phyloP scores from a whole-genome alignment of 2,113 vertebrate species.

The Podocnemis expansa region DNA sequence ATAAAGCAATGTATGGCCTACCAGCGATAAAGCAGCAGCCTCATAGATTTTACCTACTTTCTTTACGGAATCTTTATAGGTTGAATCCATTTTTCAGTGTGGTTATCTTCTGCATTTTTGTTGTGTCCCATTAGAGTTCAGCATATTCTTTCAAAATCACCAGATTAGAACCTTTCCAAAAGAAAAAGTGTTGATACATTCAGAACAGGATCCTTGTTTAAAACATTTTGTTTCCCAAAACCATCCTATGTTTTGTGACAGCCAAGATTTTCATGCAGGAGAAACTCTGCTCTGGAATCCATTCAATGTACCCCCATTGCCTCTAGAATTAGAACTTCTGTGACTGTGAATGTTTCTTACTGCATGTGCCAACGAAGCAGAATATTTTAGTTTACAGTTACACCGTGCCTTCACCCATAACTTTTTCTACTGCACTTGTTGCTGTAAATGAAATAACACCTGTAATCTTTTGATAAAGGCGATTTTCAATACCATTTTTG shows the following conservation, averaged over 20 bases:
- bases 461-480: slow-evolving; percentile 39
- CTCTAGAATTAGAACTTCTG: neutral
- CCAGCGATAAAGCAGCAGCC: slow-evolving; percentile 67
- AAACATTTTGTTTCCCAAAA: neutral
- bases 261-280: neutral
- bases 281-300: neutral
- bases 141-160: neutral
- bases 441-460: slow-evolving; percentile 6
- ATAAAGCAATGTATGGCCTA: slow-evolving; percentile 27
- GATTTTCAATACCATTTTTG: slow-evolving; percentile 46
- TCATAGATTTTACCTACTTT: slow-evolving; percentile 41
- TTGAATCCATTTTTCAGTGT: slow-evolving; percentile 54
- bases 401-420: neutral
- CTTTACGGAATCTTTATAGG: slow-evolving; percentile 63
- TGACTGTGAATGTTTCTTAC: neutral
- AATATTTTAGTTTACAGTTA: neutral
- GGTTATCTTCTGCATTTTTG: neutral
- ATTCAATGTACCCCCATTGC: neutral
- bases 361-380: neutral
- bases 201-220: neutral
- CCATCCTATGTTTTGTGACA: neutral
- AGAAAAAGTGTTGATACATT: neutral
- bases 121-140: neutral
- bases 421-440: slow-evolving; percentile 21
- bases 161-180: neutral